A percentile compares a stretch with the other conserved stretches of the same genome.
phyloP scores from a whole-genome alignment of 2,113 vertebrate genomes.

The Phyllopteryx taeniolatus region DNA sequence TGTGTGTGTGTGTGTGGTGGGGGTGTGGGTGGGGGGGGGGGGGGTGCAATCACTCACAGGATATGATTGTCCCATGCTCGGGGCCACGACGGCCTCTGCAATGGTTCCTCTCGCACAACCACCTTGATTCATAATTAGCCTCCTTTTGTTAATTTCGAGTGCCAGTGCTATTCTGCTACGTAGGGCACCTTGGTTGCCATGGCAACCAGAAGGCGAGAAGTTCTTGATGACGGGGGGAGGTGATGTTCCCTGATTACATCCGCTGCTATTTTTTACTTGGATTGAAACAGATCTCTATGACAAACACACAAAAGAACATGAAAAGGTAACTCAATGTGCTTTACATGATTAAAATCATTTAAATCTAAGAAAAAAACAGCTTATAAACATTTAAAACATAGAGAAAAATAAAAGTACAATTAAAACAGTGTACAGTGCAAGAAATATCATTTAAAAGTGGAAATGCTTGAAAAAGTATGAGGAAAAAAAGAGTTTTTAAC shows the following conservation, averaged over 20 bases:
- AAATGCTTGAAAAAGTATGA: too few species aligned
- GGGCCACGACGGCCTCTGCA: slow-evolving; percentile 54
- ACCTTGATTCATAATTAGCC: slow-evolving; percentile 73
- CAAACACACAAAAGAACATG: slow-evolving; percentile 9
- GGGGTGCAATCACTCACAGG: slow-evolving; percentile 60
- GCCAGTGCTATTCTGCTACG: slow-evolving; percentile 43
- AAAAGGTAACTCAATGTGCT: slow-evolving; percentile 3
- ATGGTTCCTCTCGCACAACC: slow-evolving; percentile 70
- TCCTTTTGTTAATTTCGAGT: slow-evolving; percentile 64
- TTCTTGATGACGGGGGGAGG: slow-evolving; percentile 46
- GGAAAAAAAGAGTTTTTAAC: too few species aligned
- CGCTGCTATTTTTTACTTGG: slow-evolving; percentile 21
- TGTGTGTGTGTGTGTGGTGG: too few species aligned
- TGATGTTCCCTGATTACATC: slow-evolving; percentile 34
- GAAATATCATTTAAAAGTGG: too few species aligned
- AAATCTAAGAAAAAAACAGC: too few species aligned
- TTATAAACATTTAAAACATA: too few species aligned
- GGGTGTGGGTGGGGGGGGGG: too few species aligned
- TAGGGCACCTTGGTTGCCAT: slow-evolving; percentile 55
- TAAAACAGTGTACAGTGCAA: too few species aligned
- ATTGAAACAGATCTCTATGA: slow-evolving; percentile 37
- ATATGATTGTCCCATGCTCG: slow-evolving; percentile 66
- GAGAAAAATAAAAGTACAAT: too few species aligned
- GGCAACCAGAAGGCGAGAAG: slow-evolving; percentile 55
- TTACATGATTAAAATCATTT: too few species aligned